Evolutionary conservation across 1,140 invertebrate species (phyloP).

Genomic region (Drosophila aff.): DNA sequence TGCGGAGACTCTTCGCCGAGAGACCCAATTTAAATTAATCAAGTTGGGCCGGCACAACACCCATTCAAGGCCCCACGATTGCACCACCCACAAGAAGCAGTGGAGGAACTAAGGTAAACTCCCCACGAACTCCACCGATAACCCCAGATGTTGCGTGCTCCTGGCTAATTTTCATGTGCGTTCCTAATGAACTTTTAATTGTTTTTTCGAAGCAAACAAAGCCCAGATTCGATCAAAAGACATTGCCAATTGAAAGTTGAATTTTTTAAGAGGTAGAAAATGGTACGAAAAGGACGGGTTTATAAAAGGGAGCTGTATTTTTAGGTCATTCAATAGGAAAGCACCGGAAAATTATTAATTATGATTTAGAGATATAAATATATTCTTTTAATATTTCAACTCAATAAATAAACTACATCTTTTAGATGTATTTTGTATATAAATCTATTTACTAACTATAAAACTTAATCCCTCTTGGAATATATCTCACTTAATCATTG

Average conservation of each 20-base stretch:
- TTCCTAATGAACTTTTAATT: slow-evolving; percentile 81
- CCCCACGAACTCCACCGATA: slow-evolving; percentile 8
- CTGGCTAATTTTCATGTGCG: slow-evolving; percentile 60
- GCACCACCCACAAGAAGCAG: slow-evolving; percentile 1
- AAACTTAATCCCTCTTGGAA: background rate
- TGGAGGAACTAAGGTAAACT: background rate
- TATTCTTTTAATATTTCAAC: background rate
- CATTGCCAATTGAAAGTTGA: slow-evolving; percentile 49
- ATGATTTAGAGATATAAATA: no score
- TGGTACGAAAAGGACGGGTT: no score
- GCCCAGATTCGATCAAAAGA: slow-evolving; percentile 60
- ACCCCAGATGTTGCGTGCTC: slow-evolving; percentile 55
- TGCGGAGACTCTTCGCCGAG: slow-evolving; percentile 11
- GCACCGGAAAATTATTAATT: no score
- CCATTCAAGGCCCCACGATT: slow-evolving; percentile 14
- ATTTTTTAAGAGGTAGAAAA: no score
- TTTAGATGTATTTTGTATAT: rapidly evolving
- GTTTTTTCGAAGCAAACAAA: slow-evolving; percentile 53
- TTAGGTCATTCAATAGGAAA: background rate
- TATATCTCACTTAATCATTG: slow-evolving; percentile 14
- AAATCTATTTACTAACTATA: background rate
- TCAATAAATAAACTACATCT: background rate
- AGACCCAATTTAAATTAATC: slow-evolving; percentile 74
- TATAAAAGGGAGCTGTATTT: background rate
- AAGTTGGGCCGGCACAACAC: slow-evolving; percentile 36